These are phyloP conservation scores for Neopipo cinnamomea DNA, from an alignment of 2,113 vertebrate genomes.

Conservation along the genomic window DNA sequence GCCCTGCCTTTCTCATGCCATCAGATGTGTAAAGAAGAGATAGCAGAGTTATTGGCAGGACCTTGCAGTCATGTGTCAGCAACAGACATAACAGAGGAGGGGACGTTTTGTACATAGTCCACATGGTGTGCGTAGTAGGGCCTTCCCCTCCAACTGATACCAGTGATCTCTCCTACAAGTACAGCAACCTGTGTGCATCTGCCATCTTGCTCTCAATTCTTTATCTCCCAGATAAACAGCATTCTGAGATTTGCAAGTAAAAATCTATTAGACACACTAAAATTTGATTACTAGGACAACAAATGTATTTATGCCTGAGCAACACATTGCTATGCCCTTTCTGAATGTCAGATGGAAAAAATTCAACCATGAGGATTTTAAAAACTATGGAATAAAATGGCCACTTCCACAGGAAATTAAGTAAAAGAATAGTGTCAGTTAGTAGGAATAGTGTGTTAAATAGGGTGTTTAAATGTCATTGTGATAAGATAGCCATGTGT, in stretches of 20 bases:
- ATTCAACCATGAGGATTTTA: not conserved
- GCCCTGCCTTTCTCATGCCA: not conserved
- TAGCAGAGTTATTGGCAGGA: not conserved
- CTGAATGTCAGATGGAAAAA: not conserved
- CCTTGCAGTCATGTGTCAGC: not conserved
- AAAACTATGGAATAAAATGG: not conserved
- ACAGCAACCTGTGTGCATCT: not conserved
- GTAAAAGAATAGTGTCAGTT: not conserved
- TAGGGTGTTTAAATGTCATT: not conserved
- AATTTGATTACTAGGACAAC: not conserved
- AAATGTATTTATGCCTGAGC: not conserved
- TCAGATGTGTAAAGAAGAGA: not conserved
- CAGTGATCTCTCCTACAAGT: not conserved
- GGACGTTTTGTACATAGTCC: rapidly evolving
- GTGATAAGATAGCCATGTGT: not conserved
- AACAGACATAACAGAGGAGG: not conserved
- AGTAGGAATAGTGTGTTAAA: not conserved
- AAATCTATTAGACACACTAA: not conserved
- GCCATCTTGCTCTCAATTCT: not conserved
- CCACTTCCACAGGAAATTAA: not conserved
- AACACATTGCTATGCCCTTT: not conserved
- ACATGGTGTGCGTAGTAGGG: rapidly evolving
- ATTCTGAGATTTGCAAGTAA: not conserved
- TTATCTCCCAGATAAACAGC: not conserved
- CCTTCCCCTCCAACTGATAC: not conserved